Percentiles rank a stretch among this genome's conserved stretches.
Evolutionary conservation across 2,797 vertebrate genomes (phyloP).

Genomic region (Sebastes iracundus): DNA sequence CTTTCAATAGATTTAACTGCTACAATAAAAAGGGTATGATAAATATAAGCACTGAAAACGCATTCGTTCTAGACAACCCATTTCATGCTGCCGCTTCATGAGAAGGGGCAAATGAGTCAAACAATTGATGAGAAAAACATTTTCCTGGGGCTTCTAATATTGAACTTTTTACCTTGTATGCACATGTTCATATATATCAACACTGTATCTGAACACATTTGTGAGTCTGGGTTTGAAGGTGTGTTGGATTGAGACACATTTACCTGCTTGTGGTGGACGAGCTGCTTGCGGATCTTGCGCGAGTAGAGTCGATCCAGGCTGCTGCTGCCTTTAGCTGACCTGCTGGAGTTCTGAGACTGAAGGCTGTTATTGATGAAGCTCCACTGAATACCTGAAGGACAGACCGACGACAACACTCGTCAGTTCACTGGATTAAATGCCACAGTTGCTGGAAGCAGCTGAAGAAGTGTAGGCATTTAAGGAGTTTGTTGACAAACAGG

Average conservation of each 20-base stretch:
- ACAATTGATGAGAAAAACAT: background rate
- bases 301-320: conserved; percentile 97
- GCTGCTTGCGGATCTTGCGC: conserved; percentile 98
- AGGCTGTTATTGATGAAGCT: conserved; percentile 99
- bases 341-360: conserved; percentile 92
- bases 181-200: background rate
- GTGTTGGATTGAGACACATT: conserved; percentile 67
- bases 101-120: background rate
- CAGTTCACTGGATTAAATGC: background rate
- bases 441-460: background rate
- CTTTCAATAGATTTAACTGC: conserved; percentile 99
- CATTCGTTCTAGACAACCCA: background rate
- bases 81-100: background rate
- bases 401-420: background rate
- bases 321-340: conserved; percentile 94
- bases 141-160: background rate
- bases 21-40: conserved; percentile 81
- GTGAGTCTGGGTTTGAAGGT: background rate
- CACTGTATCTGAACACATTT: background rate
- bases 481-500: too few species aligned
- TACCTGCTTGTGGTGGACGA: conserved; percentile 99
- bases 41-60: conserved; percentile 54
- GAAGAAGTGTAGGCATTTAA: background rate
- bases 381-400: conserved; percentile 93
- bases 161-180: background rate